Conservation (phyloP, 2,113 vertebrate genomes). For the Daphoenositta chrysoptera region DNA sequence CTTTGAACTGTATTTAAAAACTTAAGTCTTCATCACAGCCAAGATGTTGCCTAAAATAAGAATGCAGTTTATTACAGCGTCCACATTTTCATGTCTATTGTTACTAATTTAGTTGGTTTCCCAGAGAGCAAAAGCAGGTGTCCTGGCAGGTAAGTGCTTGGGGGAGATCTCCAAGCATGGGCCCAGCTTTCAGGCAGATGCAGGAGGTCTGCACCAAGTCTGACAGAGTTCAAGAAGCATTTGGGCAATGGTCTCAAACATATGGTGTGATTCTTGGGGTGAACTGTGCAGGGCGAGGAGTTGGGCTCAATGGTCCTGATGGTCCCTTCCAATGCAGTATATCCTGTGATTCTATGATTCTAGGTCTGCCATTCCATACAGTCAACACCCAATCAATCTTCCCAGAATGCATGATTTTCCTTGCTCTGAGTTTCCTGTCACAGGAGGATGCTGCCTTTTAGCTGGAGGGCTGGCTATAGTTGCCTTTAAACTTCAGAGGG, state of each 20-base stretch:
- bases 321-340: background rate
- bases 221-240: background rate
- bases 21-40: background rate
- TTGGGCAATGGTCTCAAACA: background rate
- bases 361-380: background rate
- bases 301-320: background rate
- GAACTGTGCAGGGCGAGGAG: background rate
- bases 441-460: background rate
- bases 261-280: background rate
- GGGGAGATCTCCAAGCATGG: background rate
- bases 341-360: background rate
- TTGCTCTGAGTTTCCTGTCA: background rate
- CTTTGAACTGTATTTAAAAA: background rate
- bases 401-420: background rate
- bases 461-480: background rate
- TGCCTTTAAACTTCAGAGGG: constrained; percentile 4
- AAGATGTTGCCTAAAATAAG: background rate
- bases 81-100: background rate
- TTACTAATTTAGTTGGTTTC: background rate
- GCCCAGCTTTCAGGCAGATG: background rate
- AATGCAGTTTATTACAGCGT: background rate
- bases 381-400: background rate
- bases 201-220: background rate
- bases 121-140: background rate
- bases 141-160: background rate